These are phyloP conservation scores for Eledona agricola DNA, from an alignment of 2,888 invertebrate species.

Conservation along the genomic window DNA sequence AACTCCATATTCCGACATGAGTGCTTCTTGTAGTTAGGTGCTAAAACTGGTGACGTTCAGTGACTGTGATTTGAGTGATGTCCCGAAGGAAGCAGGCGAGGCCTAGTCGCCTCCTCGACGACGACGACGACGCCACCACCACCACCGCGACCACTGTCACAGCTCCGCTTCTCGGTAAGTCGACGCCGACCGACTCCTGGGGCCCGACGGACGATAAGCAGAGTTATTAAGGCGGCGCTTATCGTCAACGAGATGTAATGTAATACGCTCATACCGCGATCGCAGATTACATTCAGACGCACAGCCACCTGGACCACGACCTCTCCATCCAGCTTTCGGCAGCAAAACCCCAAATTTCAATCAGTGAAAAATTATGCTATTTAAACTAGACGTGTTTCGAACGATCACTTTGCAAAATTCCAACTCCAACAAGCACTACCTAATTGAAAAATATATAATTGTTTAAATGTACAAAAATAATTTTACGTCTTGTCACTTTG, in stretches of 20 bases:
- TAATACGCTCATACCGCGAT: slow-evolving; percentile 49
- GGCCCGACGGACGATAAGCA: slow-evolving; percentile 43
- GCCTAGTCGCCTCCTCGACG: slow-evolving; percentile 65
- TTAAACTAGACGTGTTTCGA: too few relatives aligned
- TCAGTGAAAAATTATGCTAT: too few relatives aligned
- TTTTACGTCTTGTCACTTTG: too few relatives aligned
- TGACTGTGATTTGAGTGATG: slow-evolving; percentile 60
- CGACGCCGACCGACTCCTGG: slow-evolving; percentile 37
- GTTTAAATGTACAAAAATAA: too few relatives aligned
- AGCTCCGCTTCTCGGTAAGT: slow-evolving; percentile 44
- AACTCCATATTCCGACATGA: slow-evolving; percentile 44
- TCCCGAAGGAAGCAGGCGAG: slow-evolving; percentile 67
- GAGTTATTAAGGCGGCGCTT: slow-evolving; percentile 51
- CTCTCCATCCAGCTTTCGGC: too few relatives aligned
- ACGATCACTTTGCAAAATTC: too few relatives aligned
- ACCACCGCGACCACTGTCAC: slow-evolving; percentile 43
- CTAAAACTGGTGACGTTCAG: slow-evolving; percentile 47
- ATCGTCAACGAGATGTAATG: slow-evolving; percentile 56
- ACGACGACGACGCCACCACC: slow-evolving; percentile 59
- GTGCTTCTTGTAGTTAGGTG: slow-evolving; percentile 45
- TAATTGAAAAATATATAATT: too few relatives aligned
- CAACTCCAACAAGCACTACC: too few relatives aligned
- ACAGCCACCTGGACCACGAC: slow-evolving; percentile 48
- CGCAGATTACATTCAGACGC: slow-evolving; percentile 48
- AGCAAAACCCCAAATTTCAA: too few relatives aligned